Evolutionary conservation across 2,113 vertebrate species (phyloP).

Genomic region (Otus sunia): DNA sequence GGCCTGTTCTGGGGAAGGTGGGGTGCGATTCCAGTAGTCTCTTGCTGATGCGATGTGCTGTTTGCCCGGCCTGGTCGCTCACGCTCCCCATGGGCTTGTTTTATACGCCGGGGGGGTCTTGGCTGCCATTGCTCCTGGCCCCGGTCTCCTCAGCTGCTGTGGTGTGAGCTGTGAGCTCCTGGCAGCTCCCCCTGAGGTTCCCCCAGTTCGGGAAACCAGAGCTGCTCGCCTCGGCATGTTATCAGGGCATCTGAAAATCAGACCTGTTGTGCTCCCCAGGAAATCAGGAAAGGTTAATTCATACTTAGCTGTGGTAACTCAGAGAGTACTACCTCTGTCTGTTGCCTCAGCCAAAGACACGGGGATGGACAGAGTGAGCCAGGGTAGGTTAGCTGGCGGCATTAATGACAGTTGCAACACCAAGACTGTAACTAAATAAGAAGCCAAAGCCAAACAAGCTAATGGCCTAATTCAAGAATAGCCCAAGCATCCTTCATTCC

Average conservation of each 20-base stretch:
- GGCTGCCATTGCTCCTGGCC: background rate
- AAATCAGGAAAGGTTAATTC: background rate
- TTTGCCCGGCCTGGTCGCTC: too few relatives aligned
- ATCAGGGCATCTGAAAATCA: background rate
- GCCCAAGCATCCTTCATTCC: background rate
- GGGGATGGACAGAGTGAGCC: accelerated
- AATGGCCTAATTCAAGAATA: background rate
- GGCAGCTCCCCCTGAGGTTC: accelerated
- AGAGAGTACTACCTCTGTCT: accelerated
- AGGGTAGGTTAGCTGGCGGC: background rate
- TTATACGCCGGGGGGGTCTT: too few relatives aligned
- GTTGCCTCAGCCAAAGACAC: background rate
- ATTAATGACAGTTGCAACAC: background rate
- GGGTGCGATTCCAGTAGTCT: too few relatives aligned
- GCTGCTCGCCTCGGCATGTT: accelerated
- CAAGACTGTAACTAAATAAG: background rate
- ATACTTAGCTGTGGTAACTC: background rate
- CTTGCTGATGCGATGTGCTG: too few relatives aligned
- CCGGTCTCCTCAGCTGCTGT: background rate
- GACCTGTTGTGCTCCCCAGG: background rate
- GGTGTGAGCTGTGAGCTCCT: background rate
- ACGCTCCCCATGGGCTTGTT: too few relatives aligned
- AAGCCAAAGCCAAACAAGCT: background rate
- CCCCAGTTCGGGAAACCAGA: background rate
- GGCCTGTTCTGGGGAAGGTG: background rate